Percentiles rank a stretch among this genome's conserved stretches.
phyloP scores from a whole-genome alignment of 1,140 invertebrate genomes.

The Orius laevigatus region DNA sequence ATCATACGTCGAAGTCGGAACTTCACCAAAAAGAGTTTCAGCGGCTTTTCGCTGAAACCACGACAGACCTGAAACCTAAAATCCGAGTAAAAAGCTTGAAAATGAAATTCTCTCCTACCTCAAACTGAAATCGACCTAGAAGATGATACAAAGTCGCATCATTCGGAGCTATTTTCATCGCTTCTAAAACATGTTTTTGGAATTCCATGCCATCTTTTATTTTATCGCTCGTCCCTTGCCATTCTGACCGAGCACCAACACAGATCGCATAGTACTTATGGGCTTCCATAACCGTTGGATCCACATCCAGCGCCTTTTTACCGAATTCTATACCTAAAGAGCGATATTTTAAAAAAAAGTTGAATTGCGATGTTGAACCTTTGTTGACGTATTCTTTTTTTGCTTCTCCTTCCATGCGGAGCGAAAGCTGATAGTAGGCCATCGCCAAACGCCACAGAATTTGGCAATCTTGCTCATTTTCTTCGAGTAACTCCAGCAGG shows the following conservation, averaged over 20 bases:
- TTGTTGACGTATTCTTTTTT: too few relatives aligned
- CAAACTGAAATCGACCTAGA: conserved; percentile 49
- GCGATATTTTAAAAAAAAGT: conserved; percentile 1
- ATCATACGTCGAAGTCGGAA: conserved; percentile 42
- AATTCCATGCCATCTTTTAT: conserved; percentile 49
- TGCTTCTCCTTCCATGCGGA: too few relatives aligned
- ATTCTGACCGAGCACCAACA: conserved; percentile 43
- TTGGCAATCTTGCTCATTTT: too few relatives aligned
- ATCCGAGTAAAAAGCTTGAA: conserved; percentile 15
- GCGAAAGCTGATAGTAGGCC: too few relatives aligned
- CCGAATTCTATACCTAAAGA: neutral
- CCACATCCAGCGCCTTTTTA: neutral
- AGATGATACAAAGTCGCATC: conserved; percentile 52
- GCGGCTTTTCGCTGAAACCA: conserved; percentile 60
- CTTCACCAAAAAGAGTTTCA: conserved; percentile 44
- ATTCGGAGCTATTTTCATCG: conserved; percentile 43
- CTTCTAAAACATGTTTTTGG: conserved; percentile 53
- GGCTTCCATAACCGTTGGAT: conserved; percentile 34
- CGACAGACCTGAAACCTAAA: conserved; percentile 42
- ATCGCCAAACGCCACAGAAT: too few relatives aligned
- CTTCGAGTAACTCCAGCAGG: too few relatives aligned
- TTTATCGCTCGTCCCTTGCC: conserved; percentile 43
- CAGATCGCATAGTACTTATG: conserved; percentile 71
- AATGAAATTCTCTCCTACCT: conserved; percentile 30
- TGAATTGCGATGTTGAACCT: too few relatives aligned